Conservation (phyloP, 2,797 vertebrate species). For the Protonibea diacanthus region DNA sequence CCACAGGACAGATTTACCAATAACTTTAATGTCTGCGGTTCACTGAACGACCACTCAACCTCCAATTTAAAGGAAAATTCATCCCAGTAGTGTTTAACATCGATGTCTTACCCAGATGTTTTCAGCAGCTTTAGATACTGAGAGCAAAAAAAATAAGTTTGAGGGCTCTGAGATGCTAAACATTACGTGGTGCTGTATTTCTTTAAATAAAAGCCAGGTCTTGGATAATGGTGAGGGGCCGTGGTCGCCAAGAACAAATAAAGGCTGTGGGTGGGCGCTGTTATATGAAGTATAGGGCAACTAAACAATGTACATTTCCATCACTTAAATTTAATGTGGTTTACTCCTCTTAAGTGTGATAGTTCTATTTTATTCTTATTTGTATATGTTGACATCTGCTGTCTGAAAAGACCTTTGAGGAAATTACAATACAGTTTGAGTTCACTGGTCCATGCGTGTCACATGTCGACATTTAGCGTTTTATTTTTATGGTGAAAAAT, state of each 20-base stretch:
- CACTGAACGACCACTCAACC: not conserved
- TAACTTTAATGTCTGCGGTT: not conserved
- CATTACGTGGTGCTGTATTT: not conserved
- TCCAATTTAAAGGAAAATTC: not conserved
- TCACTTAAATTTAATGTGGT: not conserved
- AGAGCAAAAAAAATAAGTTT: not conserved
- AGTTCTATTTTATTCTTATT: not conserved
- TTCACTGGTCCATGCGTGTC: not conserved
- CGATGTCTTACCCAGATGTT: not conserved
- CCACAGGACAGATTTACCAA: not conserved
- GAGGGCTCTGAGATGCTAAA: not conserved
- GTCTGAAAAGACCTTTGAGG: not conserved
- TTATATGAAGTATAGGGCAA: not conserved
- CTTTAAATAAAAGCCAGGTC: not conserved
- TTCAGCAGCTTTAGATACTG: not conserved
- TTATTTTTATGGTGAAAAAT: not conserved
- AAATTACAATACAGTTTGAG: not conserved
- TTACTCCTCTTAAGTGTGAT: not conserved
- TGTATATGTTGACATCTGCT: not conserved
- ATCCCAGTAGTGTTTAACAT: too few relatives aligned
- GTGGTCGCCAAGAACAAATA: not conserved
- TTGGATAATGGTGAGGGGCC: not conserved
- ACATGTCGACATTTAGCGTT: not conserved
- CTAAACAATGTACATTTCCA: not conserved
- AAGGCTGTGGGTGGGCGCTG: not conserved